phyloP scores from a whole-genome alignment of 2,113 vertebrate species.

The Aramus guarauna region DNA sequence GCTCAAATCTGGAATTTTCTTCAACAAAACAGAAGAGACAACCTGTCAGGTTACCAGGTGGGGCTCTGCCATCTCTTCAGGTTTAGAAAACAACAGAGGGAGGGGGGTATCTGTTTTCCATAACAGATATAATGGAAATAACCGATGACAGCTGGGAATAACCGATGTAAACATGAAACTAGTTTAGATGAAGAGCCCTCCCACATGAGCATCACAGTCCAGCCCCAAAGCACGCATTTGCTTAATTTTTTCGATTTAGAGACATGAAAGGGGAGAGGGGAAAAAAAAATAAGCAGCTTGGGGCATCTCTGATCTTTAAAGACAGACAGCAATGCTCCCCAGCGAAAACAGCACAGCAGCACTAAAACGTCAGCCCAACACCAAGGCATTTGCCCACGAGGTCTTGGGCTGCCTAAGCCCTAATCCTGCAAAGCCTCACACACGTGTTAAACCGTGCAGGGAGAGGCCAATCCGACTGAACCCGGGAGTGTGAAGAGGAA shows the following conservation, averaged over 20 bases:
- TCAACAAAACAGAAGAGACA: background rate
- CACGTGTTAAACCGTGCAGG: background rate
- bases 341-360: background rate
- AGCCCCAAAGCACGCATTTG: background rate
- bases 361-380: background rate
- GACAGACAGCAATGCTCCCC: background rate
- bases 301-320: conserved; percentile 7
- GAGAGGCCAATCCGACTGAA: background rate
- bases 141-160: background rate
- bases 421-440: conserved; percentile 6
- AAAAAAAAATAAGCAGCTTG: background rate
- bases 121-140: no score
- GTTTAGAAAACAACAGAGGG: background rate
- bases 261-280: background rate
- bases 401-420: background rate
- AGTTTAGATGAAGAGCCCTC: background rate
- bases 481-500: background rate
- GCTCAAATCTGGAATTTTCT: conserved; percentile 12
- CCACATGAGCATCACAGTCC: background rate
- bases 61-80: background rate
- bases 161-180: background rate
- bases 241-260: background rate
- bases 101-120: background rate
- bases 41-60: background rate
- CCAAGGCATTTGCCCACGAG: background rate